Conservation (phyloP, 35 echinoderm and acorn worm species). For the Antedon bifida region DNA sequence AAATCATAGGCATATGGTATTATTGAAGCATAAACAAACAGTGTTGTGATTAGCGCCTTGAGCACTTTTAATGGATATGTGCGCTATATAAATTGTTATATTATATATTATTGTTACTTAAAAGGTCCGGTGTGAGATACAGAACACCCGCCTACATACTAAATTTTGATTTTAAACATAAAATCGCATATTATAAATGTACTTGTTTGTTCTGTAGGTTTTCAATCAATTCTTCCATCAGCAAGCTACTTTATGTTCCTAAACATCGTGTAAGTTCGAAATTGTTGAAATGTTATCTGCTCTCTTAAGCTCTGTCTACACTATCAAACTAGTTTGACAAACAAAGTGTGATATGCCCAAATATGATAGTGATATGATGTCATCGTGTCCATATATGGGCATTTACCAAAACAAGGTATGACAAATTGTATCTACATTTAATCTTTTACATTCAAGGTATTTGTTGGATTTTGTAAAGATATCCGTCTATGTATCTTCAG, state of each 20-base stretch:
- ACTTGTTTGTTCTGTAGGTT: slow-evolving; percentile 23
- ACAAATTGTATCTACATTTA: neutral
- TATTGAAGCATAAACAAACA: too few species aligned
- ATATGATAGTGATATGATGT: neutral
- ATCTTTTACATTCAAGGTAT: slow-evolving; percentile 29
- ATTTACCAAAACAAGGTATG: neutral
- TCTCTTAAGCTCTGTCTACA: neutral
- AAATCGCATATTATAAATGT: neutral
- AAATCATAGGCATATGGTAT: too few species aligned
- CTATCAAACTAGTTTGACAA: neutral
- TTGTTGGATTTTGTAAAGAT: slow-evolving; percentile 78
- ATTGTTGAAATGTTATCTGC: neutral
- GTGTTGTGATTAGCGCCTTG: too few species aligned
- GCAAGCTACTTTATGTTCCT: slow-evolving; percentile 48
- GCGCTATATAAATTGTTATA: too few species aligned
- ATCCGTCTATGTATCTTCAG: slow-evolving; percentile 61
- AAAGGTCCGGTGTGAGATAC: too few species aligned
- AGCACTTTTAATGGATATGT: too few species aligned
- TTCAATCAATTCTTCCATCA: slow-evolving; percentile 40
- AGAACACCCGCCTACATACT: too few species aligned
- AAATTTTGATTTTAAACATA: too few species aligned
- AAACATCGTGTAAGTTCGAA: slow-evolving; percentile 64
- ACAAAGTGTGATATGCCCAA: too few species aligned
- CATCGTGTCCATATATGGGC: neutral
- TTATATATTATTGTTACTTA: too few species aligned